Conservation (phyloP, 92 coral and sea anemone genomes). For the Palythoa heliodiscus region DNA sequence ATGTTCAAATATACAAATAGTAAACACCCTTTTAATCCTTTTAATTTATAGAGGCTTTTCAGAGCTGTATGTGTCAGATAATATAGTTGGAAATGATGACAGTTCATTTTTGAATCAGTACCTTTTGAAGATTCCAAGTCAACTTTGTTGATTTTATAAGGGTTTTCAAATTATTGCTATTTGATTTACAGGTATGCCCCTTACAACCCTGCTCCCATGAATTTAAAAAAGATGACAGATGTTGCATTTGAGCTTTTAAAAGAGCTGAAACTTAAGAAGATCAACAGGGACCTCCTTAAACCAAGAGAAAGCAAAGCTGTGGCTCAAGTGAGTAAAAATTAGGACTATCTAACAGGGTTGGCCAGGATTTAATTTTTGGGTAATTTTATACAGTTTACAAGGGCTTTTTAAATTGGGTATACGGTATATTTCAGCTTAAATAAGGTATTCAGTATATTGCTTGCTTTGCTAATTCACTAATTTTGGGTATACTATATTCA, state of each 20-base stretch:
- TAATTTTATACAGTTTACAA: too few relatives aligned
- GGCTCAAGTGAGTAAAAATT: slow-evolving; percentile 60
- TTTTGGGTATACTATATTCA: too few relatives aligned
- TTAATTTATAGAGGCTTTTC: too few relatives aligned
- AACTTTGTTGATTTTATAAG: not conserved
- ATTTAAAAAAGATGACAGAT: slow-evolving; percentile 79
- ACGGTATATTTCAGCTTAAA: too few relatives aligned
- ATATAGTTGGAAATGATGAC: not conserved
- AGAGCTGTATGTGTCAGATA: too few relatives aligned
- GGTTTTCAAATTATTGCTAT: not conserved
- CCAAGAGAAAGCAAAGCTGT: slow-evolving; percentile 89
- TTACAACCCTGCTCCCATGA: slow-evolving; percentile 73
- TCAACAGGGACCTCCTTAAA: slow-evolving; percentile 73
- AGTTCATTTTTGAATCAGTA: not conserved
- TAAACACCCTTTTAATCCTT: too few relatives aligned
- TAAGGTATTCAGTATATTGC: too few relatives aligned
- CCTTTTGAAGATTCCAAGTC: not conserved
- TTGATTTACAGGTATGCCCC: slow-evolving; percentile 65
- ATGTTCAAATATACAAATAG: too few relatives aligned
- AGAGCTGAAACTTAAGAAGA: slow-evolving; percentile 58
- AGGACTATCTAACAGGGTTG: too few relatives aligned
- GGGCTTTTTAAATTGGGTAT: too few relatives aligned
- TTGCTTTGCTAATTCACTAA: too few relatives aligned
- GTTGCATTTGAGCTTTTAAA: slow-evolving; percentile 59
- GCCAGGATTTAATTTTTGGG: too few relatives aligned